Percentiles rank a stretch among this genome's conserved stretches.
Conservation (phyloP, 2,113 vertebrate species). For the Nerophis lumbriciformis region DNA sequence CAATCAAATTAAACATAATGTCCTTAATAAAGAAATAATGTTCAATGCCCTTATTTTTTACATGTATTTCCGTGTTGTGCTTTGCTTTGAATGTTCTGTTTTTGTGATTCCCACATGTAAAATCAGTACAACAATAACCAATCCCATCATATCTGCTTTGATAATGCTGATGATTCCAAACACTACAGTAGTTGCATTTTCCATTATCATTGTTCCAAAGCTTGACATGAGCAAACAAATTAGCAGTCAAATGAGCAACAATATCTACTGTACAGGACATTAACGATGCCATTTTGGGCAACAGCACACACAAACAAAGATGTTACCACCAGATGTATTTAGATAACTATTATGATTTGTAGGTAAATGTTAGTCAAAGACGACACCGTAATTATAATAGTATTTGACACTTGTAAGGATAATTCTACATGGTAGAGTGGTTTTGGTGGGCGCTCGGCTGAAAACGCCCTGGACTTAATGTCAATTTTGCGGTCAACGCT, state of each 20-base stretch:
- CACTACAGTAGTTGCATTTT: conserved; percentile 34
- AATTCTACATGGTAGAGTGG: conserved; percentile 47
- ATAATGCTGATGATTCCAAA: conserved; percentile 19
- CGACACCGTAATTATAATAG: conserved; percentile 62
- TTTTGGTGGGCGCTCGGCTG: conserved; percentile 44
- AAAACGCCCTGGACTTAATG: conserved; percentile 24
- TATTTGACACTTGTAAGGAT: conserved; percentile 52
- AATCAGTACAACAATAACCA: background rate
- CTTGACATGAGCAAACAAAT: conserved; percentile 81
- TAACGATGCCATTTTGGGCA: conserved; percentile 63
- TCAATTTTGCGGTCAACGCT: conserved; percentile 39
- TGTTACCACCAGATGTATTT: conserved; percentile 77
- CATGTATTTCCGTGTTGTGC: too few relatives aligned
- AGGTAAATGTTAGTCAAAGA: conserved; percentile 79
- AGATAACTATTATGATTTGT: conserved; percentile 74
- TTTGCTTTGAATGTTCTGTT: too few relatives aligned
- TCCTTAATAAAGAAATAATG: too few relatives aligned
- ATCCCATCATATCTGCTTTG: background rate
- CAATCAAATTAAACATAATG: too few relatives aligned
- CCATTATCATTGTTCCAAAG: conserved; percentile 57
- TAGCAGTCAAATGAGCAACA: conserved; percentile 89
- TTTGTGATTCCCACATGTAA: too few relatives aligned
- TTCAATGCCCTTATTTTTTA: too few relatives aligned
- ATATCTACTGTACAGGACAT: conserved; percentile 75
- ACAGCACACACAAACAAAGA: conserved; percentile 69